Conservation (phyloP, 1,140 invertebrate species). For the Drosophila repleta region DNA sequence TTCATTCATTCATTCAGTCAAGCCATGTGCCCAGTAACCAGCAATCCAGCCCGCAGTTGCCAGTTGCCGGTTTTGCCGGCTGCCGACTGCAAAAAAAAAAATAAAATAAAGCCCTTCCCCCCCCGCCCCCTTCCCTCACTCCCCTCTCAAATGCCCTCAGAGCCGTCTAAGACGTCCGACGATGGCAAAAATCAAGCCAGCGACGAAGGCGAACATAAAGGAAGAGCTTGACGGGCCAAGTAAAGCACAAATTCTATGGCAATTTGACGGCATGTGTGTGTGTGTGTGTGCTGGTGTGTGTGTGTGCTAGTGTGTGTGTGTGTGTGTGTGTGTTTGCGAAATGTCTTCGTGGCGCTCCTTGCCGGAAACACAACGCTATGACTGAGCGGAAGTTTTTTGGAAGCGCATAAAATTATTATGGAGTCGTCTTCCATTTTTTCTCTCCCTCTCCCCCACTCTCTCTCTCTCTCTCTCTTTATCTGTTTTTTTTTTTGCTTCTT, state of each 20-base stretch:
- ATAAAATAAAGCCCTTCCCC: background rate
- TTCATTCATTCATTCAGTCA: constrained; percentile 71
- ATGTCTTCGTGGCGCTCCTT: constrained; percentile 52
- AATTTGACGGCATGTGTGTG: constrained; percentile 60
- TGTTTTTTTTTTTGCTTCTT: background rate
- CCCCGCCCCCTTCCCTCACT: constrained; percentile 10
- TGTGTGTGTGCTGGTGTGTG: constrained; percentile 30
- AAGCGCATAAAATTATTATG: constrained; percentile 82
- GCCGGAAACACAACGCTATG: constrained; percentile 76
- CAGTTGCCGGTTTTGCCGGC: constrained; percentile 2
- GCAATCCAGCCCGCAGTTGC: background rate
- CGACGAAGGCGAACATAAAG: constrained; percentile 69
- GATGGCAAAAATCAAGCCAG: constrained; percentile 63
- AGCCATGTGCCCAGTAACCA: constrained; percentile 12
- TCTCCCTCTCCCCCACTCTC: background rate
- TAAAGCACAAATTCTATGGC: constrained; percentile 67
- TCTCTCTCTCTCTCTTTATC: background rate
- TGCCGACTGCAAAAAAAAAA: background rate
- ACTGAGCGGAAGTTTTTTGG: constrained; percentile 80
- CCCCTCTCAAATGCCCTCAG: background rate
- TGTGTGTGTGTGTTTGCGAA: constrained; percentile 41
- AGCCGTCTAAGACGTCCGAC: constrained; percentile 21
- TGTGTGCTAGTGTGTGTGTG: constrained; percentile 33
- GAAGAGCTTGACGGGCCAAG: constrained; percentile 67
- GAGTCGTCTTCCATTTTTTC: constrained; percentile 64